Conservation (phyloP, 2,113 vertebrate species). For the Dromaius novaehollandiae region DNA sequence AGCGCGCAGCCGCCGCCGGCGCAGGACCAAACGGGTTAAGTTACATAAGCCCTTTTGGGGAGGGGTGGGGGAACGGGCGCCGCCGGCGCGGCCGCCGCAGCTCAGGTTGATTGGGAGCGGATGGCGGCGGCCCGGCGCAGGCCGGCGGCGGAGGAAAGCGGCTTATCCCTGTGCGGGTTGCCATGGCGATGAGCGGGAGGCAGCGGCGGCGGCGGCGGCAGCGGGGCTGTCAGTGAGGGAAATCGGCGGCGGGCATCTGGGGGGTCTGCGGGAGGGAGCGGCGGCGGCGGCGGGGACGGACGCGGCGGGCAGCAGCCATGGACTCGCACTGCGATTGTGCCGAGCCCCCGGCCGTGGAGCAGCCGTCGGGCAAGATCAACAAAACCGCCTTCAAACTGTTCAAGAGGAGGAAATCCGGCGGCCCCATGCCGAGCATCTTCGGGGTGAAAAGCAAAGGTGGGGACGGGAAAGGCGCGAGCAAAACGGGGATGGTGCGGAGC, state of each 20-base stretch:
- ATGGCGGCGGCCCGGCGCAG: conserved; percentile 85
- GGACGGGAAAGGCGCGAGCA: conserved; percentile 78
- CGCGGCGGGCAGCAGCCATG: conserved; percentile 84
- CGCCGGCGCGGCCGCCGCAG: conserved; percentile 37
- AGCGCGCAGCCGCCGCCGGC: not conserved
- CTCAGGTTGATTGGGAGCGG: conserved; percentile 73
- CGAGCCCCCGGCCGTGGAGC: conserved; percentile 84
- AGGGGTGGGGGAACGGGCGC: conserved; percentile 9
- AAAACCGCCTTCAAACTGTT: conserved; percentile 97
- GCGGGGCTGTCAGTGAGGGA: conserved; percentile 82
- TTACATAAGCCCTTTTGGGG: conserved; percentile 57
- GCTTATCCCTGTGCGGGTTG: conserved; percentile 86
- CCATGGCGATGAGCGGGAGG: conserved; percentile 85
- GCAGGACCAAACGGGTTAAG: conserved; percentile 42
- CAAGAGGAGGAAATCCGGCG: conserved; percentile 89
- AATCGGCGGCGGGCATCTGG: conserved; percentile 78
- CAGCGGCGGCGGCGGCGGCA: conserved; percentile 66
- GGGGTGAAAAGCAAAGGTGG: conserved; percentile 86
- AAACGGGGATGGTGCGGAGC: conserved; percentile 84
- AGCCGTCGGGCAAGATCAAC: conserved; percentile 91
- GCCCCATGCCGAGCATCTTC: conserved; percentile 93
- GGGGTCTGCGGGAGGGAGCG: conserved; percentile 75
- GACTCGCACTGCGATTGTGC: conserved; percentile 89
- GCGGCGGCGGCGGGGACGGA: conserved; percentile 64
- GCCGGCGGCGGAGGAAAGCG: conserved; percentile 89